Conservation (phyloP, 1,140 invertebrate species). For the Drosophila ficusphila region DNA sequence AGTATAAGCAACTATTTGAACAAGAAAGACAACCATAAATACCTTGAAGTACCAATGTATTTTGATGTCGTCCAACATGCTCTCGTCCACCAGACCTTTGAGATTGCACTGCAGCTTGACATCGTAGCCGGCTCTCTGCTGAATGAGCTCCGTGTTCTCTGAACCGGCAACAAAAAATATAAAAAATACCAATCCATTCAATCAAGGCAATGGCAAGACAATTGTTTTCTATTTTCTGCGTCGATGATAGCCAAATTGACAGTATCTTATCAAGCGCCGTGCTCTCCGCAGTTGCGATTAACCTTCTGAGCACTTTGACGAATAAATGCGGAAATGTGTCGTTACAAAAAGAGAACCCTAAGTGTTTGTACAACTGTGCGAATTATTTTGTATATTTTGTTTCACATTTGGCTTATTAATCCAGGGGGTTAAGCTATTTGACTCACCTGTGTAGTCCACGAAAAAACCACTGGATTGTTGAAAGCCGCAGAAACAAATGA, state of each 20-base stretch:
- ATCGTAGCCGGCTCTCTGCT: constrained; percentile 70
- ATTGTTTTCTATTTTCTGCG: constrained; percentile 44
- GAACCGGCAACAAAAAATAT: constrained; percentile 7
- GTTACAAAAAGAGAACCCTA: constrained; percentile 14
- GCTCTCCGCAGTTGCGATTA: constrained; percentile 32
- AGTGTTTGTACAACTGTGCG: too few relatives aligned
- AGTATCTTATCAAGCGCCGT: constrained; percentile 57
- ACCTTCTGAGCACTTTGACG: constrained; percentile 40
- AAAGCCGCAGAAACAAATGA: constrained; percentile 30
- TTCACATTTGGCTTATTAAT: not conserved
- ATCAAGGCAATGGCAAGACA: constrained; percentile 34
- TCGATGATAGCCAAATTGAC: constrained; percentile 47
- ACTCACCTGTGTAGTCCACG: constrained; percentile 68
- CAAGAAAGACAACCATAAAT: not conserved
- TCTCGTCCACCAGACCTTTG: constrained; percentile 65
- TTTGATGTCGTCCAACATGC: constrained; percentile 54
- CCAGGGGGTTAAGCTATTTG: not conserved
- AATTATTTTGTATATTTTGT: too few relatives aligned
- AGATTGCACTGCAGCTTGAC: constrained; percentile 73
- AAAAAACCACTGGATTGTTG: constrained; percentile 27
- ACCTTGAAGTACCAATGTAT: constrained; percentile 82
- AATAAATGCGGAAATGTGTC: constrained; percentile 28
- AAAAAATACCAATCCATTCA: constrained; percentile 27
- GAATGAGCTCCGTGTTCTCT: constrained; percentile 78
- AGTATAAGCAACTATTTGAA: not conserved